These are phyloP conservation scores for Chorisops tibialis DNA, from an alignment of 2,888 invertebrate genomes.

Conservation along the genomic window DNA sequence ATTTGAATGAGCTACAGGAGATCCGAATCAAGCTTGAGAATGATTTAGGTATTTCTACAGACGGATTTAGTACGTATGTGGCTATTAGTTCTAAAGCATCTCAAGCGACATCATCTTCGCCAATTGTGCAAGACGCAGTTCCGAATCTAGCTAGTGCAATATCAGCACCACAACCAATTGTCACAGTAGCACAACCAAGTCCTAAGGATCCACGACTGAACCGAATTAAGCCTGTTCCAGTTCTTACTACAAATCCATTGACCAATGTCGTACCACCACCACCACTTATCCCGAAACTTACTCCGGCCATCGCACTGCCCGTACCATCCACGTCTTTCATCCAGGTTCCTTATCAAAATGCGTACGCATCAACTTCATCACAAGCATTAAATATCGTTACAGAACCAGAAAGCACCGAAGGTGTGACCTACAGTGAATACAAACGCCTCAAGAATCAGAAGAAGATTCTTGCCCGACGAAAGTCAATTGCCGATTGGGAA, in stretches of 20 bases:
- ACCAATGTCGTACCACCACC: conserved; percentile 1
- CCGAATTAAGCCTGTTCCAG: background rate
- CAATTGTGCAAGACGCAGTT: background rate
- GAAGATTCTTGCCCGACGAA: too few relatives aligned
- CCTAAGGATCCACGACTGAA: conserved; percentile 12
- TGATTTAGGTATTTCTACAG: background rate
- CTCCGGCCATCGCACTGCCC: conserved; percentile 6
- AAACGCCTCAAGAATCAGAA: too few relatives aligned
- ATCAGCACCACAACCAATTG: background rate
- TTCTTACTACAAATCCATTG: background rate
- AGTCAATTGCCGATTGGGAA: too few relatives aligned
- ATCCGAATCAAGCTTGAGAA: conserved; percentile 1
- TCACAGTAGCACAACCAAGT: background rate
- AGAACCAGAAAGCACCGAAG: too few relatives aligned
- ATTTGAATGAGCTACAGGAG: conserved; percentile 1
- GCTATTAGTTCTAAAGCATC: too few relatives aligned
- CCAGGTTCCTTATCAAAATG: too few relatives aligned
- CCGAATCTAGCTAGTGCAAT: background rate
- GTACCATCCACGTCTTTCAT: background rate
- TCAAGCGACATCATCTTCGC: background rate
- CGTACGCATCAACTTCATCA: too few relatives aligned
- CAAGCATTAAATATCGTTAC: too few relatives aligned
- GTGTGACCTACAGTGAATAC: too few relatives aligned
- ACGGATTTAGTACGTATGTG: background rate
- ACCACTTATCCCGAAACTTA: conserved; percentile 1